Evolutionary conservation across 2,888 invertebrate species (phyloP).

Genomic region (Monochamus alternatus): DNA sequence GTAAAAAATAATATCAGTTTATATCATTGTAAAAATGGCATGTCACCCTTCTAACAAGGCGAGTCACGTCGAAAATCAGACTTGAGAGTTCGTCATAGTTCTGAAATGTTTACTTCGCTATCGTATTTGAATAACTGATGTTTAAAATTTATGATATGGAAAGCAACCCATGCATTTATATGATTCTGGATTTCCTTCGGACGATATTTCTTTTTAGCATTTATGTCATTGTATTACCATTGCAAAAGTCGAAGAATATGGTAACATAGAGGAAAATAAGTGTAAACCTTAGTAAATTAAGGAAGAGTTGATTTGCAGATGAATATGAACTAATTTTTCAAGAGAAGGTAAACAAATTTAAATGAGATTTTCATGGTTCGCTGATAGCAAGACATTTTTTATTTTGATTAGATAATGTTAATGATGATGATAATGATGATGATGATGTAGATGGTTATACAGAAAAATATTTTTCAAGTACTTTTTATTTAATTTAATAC

Average conservation of each 20-base stretch:
- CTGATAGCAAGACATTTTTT: too few species aligned
- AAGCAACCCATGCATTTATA: not conserved
- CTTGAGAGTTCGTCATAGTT: not conserved
- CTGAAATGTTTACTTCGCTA: not conserved
- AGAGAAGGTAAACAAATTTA: not conserved
- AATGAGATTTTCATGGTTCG: too few species aligned
- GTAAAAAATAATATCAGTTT: too few species aligned
- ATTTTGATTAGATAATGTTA: too few species aligned
- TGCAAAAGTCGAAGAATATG: not conserved
- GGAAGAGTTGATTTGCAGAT: not conserved
- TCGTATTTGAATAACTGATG: constrained; percentile 5
- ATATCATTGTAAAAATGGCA: too few species aligned
- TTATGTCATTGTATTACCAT: not conserved
- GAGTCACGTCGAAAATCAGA: not conserved
- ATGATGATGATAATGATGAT: too few species aligned
- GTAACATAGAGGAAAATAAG: not conserved
- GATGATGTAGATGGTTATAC: too few species aligned
- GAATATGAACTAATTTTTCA: not conserved
- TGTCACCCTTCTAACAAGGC: not conserved
- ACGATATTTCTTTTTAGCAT: not conserved
- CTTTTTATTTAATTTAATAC: too few species aligned
- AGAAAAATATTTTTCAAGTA: too few species aligned
- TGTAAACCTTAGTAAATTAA: not conserved
- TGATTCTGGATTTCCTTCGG: not conserved
- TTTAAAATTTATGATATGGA: constrained; percentile 11